Conservation (phyloP, 1,140 invertebrate genomes). For the Sipha flava region DNA sequence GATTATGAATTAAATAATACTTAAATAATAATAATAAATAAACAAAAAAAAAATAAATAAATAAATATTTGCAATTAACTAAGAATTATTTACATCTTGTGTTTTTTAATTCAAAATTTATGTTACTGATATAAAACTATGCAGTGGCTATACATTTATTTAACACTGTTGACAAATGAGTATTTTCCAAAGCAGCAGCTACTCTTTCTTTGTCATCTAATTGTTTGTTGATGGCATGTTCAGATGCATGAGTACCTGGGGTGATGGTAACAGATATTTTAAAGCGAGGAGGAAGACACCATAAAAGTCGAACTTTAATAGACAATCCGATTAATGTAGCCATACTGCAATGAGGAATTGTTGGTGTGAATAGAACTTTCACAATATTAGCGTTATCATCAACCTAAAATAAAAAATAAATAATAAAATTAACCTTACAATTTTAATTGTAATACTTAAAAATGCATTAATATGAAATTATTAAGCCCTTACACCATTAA, state of each 20-base stretch:
- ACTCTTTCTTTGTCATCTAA: conserved; percentile 96
- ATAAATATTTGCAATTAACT: too few species aligned
- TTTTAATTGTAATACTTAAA: too few species aligned
- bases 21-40: too few species aligned
- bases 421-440: not conserved
- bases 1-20: too few species aligned
- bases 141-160: conserved; percentile 74
- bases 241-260: conserved; percentile 85
- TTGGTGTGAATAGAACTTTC: conserved; percentile 84
- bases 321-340: conserved; percentile 91
- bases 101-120: too few species aligned
- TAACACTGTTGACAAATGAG: conserved; percentile 81
- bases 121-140: too few species aligned
- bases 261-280: conserved; percentile 86
- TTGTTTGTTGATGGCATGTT: conserved; percentile 92
- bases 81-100: too few species aligned
- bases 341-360: conserved; percentile 99
- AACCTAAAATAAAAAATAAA: conserved; percentile 46
- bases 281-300: conserved; percentile 75
- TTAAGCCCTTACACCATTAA: too few species aligned
- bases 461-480: too few species aligned
- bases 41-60: too few species aligned
- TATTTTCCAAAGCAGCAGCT: conserved; percentile 33
- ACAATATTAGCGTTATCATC: conserved; percentile 64
- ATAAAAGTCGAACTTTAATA: conserved; percentile 77